phyloP scores from a whole-genome alignment of 2,888 invertebrate genomes.

The Cheilosia pagana region DNA sequence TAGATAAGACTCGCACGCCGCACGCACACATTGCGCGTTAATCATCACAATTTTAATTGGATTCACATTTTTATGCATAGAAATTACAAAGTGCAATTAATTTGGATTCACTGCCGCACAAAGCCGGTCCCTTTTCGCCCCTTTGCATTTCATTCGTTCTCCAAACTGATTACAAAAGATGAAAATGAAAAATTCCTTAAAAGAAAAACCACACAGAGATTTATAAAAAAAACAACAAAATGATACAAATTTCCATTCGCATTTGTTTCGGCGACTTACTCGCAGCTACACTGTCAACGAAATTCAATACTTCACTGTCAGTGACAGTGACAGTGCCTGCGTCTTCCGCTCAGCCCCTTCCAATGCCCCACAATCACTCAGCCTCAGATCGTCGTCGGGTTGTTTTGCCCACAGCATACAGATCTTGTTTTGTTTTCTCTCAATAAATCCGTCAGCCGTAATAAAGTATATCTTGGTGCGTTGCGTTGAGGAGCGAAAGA shows the following conservation, averaged over 20 bases:
- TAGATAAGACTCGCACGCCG: slow-evolving; percentile 53
- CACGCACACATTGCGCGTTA: slow-evolving; percentile 67
- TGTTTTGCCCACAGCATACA: slow-evolving; percentile 13
- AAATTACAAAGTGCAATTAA: slow-evolving; percentile 68
- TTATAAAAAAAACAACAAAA: slow-evolving; percentile 44
- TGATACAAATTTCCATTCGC: slow-evolving; percentile 57
- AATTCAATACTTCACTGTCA: slow-evolving; percentile 65
- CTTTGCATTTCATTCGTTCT: background rate
- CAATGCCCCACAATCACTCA: slow-evolving; percentile 6
- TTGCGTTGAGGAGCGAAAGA: slow-evolving; percentile 41
- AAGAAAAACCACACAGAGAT: slow-evolving; percentile 46
- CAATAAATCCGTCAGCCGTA: slow-evolving; percentile 58
- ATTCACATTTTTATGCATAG: slow-evolving; percentile 69
- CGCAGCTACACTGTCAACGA: slow-evolving; percentile 55
- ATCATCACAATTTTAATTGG: slow-evolving; percentile 69
- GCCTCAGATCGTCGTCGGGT: slow-evolving; percentile 20
- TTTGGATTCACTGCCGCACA: slow-evolving; percentile 58
- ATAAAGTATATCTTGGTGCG: slow-evolving; percentile 43
- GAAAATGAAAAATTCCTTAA: slow-evolving; percentile 3
- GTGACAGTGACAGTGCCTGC: slow-evolving; percentile 13
- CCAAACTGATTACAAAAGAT: slow-evolving; percentile 31
- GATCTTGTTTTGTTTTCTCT: slow-evolving; percentile 46
- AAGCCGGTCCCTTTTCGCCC: slow-evolving; percentile 12
- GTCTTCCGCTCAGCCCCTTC: background rate
- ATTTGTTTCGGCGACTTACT: slow-evolving; percentile 42